phyloP scores from a whole-genome alignment of 2,888 invertebrate genomes.

The Acrobasis consociella region DNA sequence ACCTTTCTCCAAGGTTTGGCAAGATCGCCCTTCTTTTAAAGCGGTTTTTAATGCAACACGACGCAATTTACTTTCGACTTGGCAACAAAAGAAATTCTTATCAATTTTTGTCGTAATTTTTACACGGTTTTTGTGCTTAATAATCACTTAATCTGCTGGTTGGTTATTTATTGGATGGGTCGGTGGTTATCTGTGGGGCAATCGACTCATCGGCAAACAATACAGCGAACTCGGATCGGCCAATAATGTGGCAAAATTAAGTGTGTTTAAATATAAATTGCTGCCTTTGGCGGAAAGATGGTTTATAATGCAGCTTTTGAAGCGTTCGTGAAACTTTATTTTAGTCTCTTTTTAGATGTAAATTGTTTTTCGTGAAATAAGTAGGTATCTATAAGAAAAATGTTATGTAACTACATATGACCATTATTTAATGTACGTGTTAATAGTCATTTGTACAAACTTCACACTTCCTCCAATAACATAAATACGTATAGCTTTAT shows the following conservation, averaged over 20 bases:
- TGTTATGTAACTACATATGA: no score
- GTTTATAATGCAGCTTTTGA: conserved; percentile 1
- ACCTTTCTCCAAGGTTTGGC: conserved; percentile 79
- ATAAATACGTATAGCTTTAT: no score
- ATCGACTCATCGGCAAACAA: conserved; percentile 53
- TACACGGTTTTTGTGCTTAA: conserved; percentile 55
- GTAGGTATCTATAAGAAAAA: no score
- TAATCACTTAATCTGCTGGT: conserved; percentile 68
- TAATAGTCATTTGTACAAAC: no score
- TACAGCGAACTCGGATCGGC: conserved; percentile 36
- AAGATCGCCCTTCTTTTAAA: conserved; percentile 70
- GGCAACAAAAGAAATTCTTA: conserved; percentile 66
- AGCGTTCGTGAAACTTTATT: neutral
- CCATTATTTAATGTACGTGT: no score
- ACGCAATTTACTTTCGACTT: conserved; percentile 51
- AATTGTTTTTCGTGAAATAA: no score
- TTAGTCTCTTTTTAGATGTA: no score
- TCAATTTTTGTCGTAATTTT: conserved; percentile 58
- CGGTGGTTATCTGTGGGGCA: conserved; percentile 38
- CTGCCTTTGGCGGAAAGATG: conserved; percentile 38
- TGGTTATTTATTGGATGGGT: conserved; percentile 52
- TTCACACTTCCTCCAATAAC: no score
- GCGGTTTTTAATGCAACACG: conserved; percentile 52
- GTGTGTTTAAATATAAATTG: conserved; percentile 46
- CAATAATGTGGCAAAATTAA: conserved; percentile 55